phyloP scores from a whole-genome alignment of 37 sponge, comb jelly and placozoan genomes.

The Chondrosia reniformis region DNA sequence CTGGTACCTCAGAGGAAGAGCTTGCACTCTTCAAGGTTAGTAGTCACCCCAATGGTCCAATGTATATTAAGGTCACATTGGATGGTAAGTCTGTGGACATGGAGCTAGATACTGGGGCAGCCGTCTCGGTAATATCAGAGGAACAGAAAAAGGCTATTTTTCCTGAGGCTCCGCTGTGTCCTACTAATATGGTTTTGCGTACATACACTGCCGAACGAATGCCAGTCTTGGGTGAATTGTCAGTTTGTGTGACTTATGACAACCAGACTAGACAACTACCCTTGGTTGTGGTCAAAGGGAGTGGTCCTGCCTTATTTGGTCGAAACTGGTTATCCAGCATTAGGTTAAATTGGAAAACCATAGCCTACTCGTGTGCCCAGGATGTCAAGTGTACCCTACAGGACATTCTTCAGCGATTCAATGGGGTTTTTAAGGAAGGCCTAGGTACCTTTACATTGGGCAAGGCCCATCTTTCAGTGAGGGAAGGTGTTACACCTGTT shows the following conservation, averaged over 20 bases:
- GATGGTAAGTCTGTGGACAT: background rate
- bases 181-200: background rate
- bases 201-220: conserved; percentile 14
- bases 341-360: background rate
- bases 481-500: background rate
- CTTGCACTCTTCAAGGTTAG: background rate
- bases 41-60: background rate
- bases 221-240: background rate
- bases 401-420: background rate
- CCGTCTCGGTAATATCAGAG: conserved; percentile 13
- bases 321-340: conserved; percentile 1
- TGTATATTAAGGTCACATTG: background rate
- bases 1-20: background rate
- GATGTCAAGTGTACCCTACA: background rate
- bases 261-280: background rate
- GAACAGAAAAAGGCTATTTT: background rate
- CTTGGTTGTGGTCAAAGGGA: conserved; percentile 6
- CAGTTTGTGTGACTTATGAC: background rate
- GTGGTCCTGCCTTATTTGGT: conserved; percentile 16
- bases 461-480: background rate
- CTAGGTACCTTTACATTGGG: background rate
- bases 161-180: background rate
- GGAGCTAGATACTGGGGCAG: conserved; percentile 31
- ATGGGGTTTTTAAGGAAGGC: background rate
- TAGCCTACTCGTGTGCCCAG: background rate